These are phyloP conservation scores for Dicentrarchus labrax DNA, from an alignment of 2,113 vertebrate species.

Conservation along the genomic window DNA sequence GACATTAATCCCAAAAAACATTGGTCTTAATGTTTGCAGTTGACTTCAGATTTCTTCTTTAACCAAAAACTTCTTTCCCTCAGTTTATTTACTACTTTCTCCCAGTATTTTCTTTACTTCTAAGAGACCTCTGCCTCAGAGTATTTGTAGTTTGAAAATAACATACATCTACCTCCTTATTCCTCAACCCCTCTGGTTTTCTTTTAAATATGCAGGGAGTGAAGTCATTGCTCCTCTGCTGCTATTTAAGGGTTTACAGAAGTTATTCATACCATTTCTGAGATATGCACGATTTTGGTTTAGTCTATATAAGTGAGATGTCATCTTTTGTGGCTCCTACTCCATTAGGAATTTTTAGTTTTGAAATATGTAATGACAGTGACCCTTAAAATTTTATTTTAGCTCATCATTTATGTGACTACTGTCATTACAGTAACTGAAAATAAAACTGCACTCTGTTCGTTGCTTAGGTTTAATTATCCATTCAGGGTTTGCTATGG, in stretches of 20 bases:
- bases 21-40: constrained; percentile 26
- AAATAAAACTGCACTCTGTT: constrained; percentile 5
- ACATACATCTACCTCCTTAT: constrained; percentile 59
- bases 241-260: constrained; percentile 13
- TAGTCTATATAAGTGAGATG: constrained; percentile 18
- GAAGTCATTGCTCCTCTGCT: constrained; percentile 20
- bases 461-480: constrained; percentile 1
- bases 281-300: constrained; percentile 53
- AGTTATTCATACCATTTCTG: constrained; percentile 11
- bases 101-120: constrained; percentile 2
- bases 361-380: constrained; percentile 15
- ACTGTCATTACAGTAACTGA: constrained; percentile 24
- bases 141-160: constrained; percentile 43
- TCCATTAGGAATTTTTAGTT: constrained; percentile 25
- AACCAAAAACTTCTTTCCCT: neutral
- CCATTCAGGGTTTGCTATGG: constrained; percentile 32
- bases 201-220: constrained; percentile 12
- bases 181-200: constrained; percentile 13
- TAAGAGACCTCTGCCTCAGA: constrained; percentile 43
- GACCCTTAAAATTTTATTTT: neutral
- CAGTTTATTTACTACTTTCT: constrained; percentile 18
- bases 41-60: constrained; percentile 16
- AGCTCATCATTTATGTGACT: constrained; percentile 18
- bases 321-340: constrained; percentile 17
- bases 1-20: neutral